Base-by-base conservation (phyloP, 2,888 invertebrate genomes). In the Magallana nippona region DNA sequence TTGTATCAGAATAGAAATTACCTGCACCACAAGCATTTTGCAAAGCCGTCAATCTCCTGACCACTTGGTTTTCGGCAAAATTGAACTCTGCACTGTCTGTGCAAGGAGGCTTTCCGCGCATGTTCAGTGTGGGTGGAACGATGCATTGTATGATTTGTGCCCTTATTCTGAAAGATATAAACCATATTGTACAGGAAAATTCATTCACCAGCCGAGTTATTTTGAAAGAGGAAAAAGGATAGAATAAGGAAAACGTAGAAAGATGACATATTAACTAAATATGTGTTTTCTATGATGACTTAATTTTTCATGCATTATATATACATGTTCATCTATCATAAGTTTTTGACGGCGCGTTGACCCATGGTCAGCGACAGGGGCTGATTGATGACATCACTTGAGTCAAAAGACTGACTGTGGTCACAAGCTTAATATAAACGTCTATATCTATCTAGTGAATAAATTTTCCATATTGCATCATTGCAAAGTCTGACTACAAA, bases 1-100 rank as follows among this genome's bases (percentile, higher is more conserved):
- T 3, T 8, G 44, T 3, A 44, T 44, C 44, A 44, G 8, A 44
- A 44, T 10, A 44, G 56, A 63, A 77, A 32, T 71, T 82, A 86
- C 85, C 85, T 82, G 85, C 85, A 17, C 85, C 85, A 77, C 85
- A 86, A 77, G 82, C 83, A 78, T 82, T 60, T 77, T 86, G 85
- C 1, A 86, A 63, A 2, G 85, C 83, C 5, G 83, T 83, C 32
- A 86, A 57, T 57, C 85, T 71, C 44, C 82, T 71, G 1, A 86
- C 85, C 1, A 86, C 82, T 82, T 86, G 83, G 60, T 84, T 84
- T 55, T 86, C 85, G 19, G 84, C 85, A 77, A 86, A 86, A 57
- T 86, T 86, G 58, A 86, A 86, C 58, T 86, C 85, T 8, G 44
- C 32, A 13, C 60, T 82, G 60, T 86, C 62, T 2, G 79, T 63